These are phyloP conservation scores for Hyphantria cunea DNA, from an alignment of 1,140 invertebrate species.

Conservation along the genomic window DNA sequence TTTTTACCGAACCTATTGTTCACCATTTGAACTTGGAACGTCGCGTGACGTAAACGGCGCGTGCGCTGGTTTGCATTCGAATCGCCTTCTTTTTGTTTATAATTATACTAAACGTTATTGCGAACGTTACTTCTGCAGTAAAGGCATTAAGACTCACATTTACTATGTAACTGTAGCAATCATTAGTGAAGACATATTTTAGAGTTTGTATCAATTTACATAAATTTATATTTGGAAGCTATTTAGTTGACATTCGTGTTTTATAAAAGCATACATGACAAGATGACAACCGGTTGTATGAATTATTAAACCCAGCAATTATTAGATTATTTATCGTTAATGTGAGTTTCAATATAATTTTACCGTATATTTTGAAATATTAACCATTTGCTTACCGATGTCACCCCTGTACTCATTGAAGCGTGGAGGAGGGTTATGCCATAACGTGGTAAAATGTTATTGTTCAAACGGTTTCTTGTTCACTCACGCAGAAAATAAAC, in stretches of 20 bases:
- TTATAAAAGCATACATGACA: no score
- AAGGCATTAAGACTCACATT: constrained; percentile 3
- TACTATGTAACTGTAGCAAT: constrained; percentile 2
- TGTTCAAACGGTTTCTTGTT: constrained; percentile 48
- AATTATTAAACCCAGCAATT: no score
- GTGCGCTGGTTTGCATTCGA: constrained; percentile 70
- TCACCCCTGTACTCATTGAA: constrained; percentile 42
- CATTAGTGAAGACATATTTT: constrained; percentile 8
- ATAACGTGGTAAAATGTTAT: constrained; percentile 60
- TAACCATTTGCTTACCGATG: constrained; percentile 43
- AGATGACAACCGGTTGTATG: no score
- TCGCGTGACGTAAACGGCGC: constrained; percentile 68
- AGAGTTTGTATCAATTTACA: not conserved
- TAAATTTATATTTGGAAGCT: not conserved
- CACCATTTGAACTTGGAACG: constrained; percentile 68
- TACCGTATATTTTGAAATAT: constrained; percentile 42
- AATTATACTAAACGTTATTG: constrained; percentile 42
- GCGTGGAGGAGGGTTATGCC: constrained; percentile 49
- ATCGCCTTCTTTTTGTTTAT: constrained; percentile 49
- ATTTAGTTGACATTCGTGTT: no score
- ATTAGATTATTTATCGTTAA: constrained; percentile 8
- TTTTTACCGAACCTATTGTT: constrained; percentile 70
- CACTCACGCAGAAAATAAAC: constrained; percentile 53
- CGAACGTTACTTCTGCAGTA: constrained; percentile 13
- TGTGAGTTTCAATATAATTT: constrained; percentile 40